A percentile compares a stretch with the other conserved stretches of the same genome.
phyloP scores from a whole-genome alignment of 37 sponge, comb jelly and placozoan genomes.

The Halichondria panicea region DNA sequence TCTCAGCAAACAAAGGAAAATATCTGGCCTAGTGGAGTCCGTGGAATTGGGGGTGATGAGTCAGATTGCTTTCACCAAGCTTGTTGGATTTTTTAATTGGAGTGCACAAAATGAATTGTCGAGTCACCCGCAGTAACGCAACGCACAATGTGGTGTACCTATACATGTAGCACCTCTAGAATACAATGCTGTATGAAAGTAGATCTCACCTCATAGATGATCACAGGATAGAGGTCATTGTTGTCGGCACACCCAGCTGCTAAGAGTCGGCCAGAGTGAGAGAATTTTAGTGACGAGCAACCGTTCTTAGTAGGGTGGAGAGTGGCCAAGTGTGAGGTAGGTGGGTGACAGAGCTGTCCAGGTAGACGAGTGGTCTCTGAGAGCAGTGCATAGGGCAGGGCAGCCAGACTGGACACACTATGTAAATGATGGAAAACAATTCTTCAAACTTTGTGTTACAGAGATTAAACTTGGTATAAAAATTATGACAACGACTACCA shows the following conservation, averaged over 20 bases:
- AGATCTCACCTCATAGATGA: conserved; percentile 39
- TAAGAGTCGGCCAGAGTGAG: conserved; percentile 57
- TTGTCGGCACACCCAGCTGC: conserved; percentile 50
- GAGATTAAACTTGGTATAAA: neutral
- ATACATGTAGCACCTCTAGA: neutral
- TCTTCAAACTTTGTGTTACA: neutral
- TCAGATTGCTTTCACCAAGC: no score
- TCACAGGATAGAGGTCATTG: conserved; percentile 11
- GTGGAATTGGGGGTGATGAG: no score
- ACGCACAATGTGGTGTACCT: neutral
- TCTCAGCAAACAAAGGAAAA: no score
- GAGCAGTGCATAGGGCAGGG: neutral
- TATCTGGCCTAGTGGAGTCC: no score
- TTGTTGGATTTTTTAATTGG: no score
- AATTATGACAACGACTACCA: conserved; percentile 3
- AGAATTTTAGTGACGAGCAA: conserved; percentile 77
- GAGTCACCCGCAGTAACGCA: no score
- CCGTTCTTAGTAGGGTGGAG: conserved; percentile 56
- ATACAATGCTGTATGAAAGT: neutral
- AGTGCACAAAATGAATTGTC: no score
- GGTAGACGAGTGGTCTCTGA: conserved; percentile 53
- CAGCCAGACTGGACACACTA: neutral
- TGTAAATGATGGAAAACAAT: neutral
- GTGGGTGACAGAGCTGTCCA: conserved; percentile 79
- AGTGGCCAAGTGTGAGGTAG: conserved; percentile 27